Evolutionary conservation across 2,888 invertebrate genomes (phyloP), one percentile per base, ranked within the genome.

Genomic region (Carabus problematicus): DNA sequence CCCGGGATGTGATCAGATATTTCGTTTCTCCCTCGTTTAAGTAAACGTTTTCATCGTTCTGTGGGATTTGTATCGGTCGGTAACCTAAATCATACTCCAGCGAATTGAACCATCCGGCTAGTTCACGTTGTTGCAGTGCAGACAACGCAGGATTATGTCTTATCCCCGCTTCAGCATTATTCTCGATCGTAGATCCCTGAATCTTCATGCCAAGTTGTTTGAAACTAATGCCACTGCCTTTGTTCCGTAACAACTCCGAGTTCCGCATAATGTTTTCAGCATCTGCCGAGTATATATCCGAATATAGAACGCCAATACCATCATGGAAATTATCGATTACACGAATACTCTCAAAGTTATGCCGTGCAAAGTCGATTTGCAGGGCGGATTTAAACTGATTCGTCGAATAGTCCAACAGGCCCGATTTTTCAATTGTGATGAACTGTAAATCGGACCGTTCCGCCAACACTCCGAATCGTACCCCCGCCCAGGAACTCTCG

Each of bases 401-500:
- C 0, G 94, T 94, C 0, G 93, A 89, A 78, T 95, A 97, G 82
- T 99, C 98, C 63, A 97, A 85, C 0, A 98, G 85, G 0, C 99
- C 99, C 4, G 98, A 96, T 80, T 91, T 91, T 82, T 97, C 95
- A 54, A 98, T 89, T 1, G 91, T 92, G 6, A 96, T 87, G 75
- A 91, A 94, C 79, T 95, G 94, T 71, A 98, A 84, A 77, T 94
- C 93, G 16, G 93, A 91, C 74, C 94, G 85, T 78, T 94, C 93
- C 0, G 97, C 91, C 64, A 95, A 84, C 66, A 95, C 93, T 47
- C 97, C 94, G 74, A 97, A 91, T 74, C 97, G 85, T 0, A 98
- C 83, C 0, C 98, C 98, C 0, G 97, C 95, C 98, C 98, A 98
- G 42, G 94, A 93, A 0, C 93, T 92, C 75, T 93, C 92, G 73